These are phyloP conservation scores for Dissostichus mawsoni DNA, from an alignment of 2,113 vertebrate species.

Conservation along the genomic window DNA sequence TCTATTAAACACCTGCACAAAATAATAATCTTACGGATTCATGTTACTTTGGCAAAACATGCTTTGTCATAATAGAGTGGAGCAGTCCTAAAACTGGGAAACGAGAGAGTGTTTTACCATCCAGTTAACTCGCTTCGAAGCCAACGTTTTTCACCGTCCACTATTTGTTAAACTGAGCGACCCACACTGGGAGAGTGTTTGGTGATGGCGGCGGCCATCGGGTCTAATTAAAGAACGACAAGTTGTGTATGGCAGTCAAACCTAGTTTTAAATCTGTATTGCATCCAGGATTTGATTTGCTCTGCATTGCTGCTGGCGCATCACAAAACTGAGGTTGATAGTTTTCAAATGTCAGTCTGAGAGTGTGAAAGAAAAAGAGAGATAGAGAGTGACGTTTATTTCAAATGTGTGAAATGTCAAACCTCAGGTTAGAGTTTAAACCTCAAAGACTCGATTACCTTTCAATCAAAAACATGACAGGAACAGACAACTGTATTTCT, in stretches of 20 bases:
- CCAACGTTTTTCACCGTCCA: conserved; percentile 2
- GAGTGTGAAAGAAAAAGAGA: conserved; percentile 3
- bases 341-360: conserved; percentile 64
- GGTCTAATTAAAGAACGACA: conserved; percentile 45
- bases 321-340: conserved; percentile 54
- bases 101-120: too few relatives aligned
- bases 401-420: not conserved
- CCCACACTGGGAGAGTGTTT: conserved; percentile 6
- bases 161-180: conserved; percentile 5
- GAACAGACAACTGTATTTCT: not conserved
- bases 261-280: conserved; percentile 43
- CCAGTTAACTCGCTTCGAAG: not conserved
- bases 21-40: not conserved
- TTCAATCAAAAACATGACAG: not conserved
- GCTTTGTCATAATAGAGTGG: too few relatives aligned
- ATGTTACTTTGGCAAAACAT: too few relatives aligned
- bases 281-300: conserved; percentile 52
- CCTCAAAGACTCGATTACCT: conserved; percentile 9
- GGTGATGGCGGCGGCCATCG: conserved; percentile 8
- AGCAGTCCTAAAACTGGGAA: too few relatives aligned
- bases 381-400: conserved; percentile 23
- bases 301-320: conserved; percentile 21
- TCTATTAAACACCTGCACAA: not conserved
- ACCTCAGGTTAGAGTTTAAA: conserved; percentile 13
- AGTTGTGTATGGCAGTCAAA: conserved; percentile 45